phyloP scores from a whole-genome alignment of 2,888 invertebrate genomes.

The Andrena bucephala region DNA sequence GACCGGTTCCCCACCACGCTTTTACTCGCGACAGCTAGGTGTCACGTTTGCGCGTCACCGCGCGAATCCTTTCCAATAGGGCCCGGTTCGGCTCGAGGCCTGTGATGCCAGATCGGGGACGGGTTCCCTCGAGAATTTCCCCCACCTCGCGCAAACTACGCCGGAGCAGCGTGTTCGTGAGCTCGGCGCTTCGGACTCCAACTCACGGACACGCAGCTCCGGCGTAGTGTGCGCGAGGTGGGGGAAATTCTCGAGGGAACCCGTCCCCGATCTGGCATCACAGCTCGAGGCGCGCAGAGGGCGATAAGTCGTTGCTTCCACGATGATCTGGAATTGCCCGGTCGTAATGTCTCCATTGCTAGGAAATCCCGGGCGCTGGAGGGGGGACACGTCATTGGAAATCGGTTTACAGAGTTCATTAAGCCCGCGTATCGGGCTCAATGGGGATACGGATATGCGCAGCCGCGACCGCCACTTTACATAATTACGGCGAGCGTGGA shows the following conservation, averaged over 20 bases:
- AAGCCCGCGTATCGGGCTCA: neutral
- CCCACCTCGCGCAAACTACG: too few relatives aligned
- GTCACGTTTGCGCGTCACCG: conserved; percentile 45
- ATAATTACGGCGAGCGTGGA: neutral
- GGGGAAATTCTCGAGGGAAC: too few relatives aligned
- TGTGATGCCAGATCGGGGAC: too few relatives aligned
- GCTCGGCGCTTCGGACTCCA: too few relatives aligned
- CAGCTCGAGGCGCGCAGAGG: neutral
- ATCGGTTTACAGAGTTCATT: conserved; percentile 20
- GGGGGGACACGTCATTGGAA: conserved; percentile 29
- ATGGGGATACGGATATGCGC: neutral
- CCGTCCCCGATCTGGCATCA: too few relatives aligned
- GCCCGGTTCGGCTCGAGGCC: neutral
- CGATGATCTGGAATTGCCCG: conserved; percentile 65
- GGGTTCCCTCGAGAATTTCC: too few relatives aligned
- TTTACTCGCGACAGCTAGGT: conserved; percentile 17
- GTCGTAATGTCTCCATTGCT: conserved; percentile 51
- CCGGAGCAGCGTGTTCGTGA: too few relatives aligned
- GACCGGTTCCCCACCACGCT: conserved; percentile 52
- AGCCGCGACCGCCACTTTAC: neutral
- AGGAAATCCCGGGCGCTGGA: conserved; percentile 53
- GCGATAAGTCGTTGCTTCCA: conserved; percentile 41
- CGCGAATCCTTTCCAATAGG: conserved; percentile 40
- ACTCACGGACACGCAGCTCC: too few relatives aligned
- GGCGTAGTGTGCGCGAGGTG: too few relatives aligned